Conservation (phyloP, 2,797 vertebrate genomes). For the Benthosema pterotum region DNA sequence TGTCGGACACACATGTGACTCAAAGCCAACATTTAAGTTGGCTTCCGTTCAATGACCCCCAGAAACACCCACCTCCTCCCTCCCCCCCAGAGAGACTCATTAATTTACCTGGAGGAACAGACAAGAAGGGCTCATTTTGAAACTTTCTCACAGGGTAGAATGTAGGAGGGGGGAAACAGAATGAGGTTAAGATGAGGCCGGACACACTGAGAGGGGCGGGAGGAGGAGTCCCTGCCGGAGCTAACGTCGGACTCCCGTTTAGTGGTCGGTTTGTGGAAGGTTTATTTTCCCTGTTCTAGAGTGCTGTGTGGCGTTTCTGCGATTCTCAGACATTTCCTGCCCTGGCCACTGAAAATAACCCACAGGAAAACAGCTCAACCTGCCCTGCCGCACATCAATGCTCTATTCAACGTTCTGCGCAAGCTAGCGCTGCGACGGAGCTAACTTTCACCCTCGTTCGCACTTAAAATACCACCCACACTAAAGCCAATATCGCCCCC, state of each 20-base stretch:
- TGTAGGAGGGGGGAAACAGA: constrained; percentile 39
- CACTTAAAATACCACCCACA: constrained; percentile 20
- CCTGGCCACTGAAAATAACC: constrained; percentile 89
- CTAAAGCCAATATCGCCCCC: constrained; percentile 26
- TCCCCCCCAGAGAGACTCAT: not conserved
- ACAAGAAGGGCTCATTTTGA: constrained; percentile 11
- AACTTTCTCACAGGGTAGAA: constrained; percentile 34
- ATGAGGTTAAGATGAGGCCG: constrained; percentile 69
- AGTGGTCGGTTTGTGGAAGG: constrained; percentile 69
- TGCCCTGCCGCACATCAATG: constrained; percentile 71
- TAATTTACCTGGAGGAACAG: constrained; percentile 11
- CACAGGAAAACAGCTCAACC: constrained; percentile 88
- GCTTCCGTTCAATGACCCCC: not conserved
- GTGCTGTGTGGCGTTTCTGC: constrained; percentile 73
- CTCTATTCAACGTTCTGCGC: constrained; percentile 67
- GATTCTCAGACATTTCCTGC: constrained; percentile 90
- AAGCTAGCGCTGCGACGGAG: constrained; percentile 32
- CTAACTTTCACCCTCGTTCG: constrained; percentile 34
- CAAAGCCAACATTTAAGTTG: not conserved
- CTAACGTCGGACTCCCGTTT: constrained; percentile 38
- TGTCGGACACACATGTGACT: constrained; percentile 4
- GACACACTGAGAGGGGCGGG: constrained; percentile 49
- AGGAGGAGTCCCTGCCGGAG: too few relatives aligned
- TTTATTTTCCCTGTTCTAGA: constrained; percentile 78
- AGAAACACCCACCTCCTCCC: not conserved